These are phyloP conservation scores for Nasua narica DNA, from an alignment of 2,797 vertebrate genomes.

Conservation along the genomic window DNA sequence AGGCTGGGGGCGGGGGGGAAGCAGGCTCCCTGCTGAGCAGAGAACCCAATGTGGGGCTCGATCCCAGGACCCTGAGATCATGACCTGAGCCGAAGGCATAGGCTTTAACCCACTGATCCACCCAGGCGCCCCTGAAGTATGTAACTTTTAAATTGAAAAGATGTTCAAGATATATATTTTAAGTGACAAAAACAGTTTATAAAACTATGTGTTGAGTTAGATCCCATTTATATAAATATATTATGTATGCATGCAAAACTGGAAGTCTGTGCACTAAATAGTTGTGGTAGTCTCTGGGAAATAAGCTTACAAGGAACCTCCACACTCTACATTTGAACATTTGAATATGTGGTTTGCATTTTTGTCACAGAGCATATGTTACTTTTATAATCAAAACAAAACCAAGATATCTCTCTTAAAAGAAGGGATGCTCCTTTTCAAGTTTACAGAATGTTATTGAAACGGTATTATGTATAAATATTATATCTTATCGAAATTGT, in stretches of 20 bases:
- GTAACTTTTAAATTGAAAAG: neutral
- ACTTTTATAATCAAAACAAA: slow-evolving; percentile 23
- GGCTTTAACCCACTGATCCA: no score
- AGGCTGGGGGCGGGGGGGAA: no score
- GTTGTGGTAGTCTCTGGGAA: neutral
- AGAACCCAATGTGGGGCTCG: no score
- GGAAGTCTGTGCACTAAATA: neutral
- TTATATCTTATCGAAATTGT: neutral
- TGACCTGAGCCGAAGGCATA: no score
- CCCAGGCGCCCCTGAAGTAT: no score
- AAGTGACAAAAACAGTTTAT: slow-evolving; percentile 21
- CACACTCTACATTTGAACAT: neutral
- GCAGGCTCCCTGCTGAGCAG: no score
- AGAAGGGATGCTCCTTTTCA: neutral
- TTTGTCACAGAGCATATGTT: neutral
- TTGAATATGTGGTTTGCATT: neutral
- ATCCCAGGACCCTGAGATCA: no score
- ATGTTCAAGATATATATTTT: neutral
- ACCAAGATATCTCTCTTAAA: neutral
- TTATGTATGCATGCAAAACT: neutral
- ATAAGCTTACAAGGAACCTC: neutral
- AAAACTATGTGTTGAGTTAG: neutral
- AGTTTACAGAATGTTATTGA: neutral
- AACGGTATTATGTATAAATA: neutral
- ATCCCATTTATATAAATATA: neutral